Conservation (phyloP, 2,888 invertebrate genomes). For the Silvanus unidentatus region DNA sequence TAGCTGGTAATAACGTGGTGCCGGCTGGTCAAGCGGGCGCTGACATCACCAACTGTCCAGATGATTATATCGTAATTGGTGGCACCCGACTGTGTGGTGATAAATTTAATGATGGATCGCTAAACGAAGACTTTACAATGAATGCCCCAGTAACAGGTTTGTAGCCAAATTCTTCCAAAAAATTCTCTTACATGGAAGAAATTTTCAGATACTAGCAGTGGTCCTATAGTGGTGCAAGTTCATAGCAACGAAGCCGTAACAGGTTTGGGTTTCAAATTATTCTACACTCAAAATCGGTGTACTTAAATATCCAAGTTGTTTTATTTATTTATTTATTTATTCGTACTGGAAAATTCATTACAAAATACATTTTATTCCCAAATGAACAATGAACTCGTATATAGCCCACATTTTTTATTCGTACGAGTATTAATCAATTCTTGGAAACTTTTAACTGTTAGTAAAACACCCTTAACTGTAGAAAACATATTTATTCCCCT, state of each 20-base stretch:
- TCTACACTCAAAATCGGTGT: constrained; percentile 65
- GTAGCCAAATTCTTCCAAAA: background rate
- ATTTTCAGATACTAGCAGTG: constrained; percentile 55
- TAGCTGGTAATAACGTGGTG: constrained; percentile 58
- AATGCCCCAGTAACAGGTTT: constrained; percentile 67
- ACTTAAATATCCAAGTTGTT: background rate
- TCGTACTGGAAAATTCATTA: too few relatives aligned
- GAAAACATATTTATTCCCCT: too few relatives aligned
- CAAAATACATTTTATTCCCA: too few relatives aligned
- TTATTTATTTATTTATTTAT: too few relatives aligned
- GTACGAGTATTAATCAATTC: too few relatives aligned
- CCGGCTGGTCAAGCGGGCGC: constrained; percentile 67
- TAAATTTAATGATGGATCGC: constrained; percentile 63
- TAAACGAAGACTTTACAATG: constrained; percentile 55
- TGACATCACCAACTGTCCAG: constrained; percentile 69
- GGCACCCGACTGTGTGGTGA: constrained; percentile 69
- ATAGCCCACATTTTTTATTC: too few relatives aligned
- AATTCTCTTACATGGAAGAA: background rate
- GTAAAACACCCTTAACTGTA: too few relatives aligned
- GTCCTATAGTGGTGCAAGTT: constrained; percentile 66
- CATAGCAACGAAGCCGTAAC: constrained; percentile 59
- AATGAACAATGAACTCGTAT: too few relatives aligned
- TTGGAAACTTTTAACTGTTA: too few relatives aligned
- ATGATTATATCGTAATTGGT: constrained; percentile 65
- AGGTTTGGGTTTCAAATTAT: constrained; percentile 64